Conservation (phyloP, 2,113 vertebrate genomes). For the Ctenodactylus gundi region DNA sequence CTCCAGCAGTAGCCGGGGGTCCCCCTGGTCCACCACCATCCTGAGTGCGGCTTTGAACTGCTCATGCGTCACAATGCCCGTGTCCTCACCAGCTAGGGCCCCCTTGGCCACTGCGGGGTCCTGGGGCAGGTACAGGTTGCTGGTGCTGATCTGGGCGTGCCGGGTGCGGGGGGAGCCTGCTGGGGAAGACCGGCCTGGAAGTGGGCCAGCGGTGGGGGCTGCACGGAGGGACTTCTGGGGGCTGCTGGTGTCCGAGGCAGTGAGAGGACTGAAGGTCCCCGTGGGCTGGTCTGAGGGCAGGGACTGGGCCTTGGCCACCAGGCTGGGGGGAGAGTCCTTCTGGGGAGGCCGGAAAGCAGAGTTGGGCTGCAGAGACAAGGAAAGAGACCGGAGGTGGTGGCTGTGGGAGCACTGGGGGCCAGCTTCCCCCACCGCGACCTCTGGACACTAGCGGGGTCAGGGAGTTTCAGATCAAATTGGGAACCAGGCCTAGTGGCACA, state of each 20-base stretch:
- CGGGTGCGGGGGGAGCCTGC: slow-evolving; percentile 92
- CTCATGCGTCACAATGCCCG: slow-evolving; percentile 93
- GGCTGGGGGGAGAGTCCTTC: slow-evolving; percentile 76
- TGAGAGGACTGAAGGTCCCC: slow-evolving; percentile 76
- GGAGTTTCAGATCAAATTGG: not conserved
- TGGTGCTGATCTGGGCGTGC: slow-evolving; percentile 92
- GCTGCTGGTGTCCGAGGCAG: slow-evolving; percentile 76
- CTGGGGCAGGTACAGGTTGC: slow-evolving; percentile 91
- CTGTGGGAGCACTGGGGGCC: not conserved
- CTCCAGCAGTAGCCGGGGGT: slow-evolving; percentile 93
- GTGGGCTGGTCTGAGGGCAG: slow-evolving; percentile 82
- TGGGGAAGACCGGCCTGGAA: slow-evolving; percentile 92
- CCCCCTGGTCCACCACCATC: slow-evolving; percentile 98
- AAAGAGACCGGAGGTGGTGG: not conserved
- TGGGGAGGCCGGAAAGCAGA: slow-evolving; percentile 79
- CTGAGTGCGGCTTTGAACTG: slow-evolving; percentile 98
- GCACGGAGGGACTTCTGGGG: slow-evolving; percentile 78
- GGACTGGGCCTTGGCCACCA: slow-evolving; percentile 85
- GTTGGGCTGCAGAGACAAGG: slow-evolving; percentile 72
- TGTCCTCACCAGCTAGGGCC: slow-evolving; percentile 84
- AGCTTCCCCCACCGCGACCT: not conserved
- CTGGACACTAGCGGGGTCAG: not conserved
- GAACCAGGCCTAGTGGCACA: too few species aligned
- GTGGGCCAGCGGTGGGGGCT: slow-evolving; percentile 55
- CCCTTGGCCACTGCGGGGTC: slow-evolving; percentile 85